Evolutionary conservation across 2,797 vertebrate species (phyloP), one percentile per base, ranked within the genome.

Genomic region (Falco cherrug): DNA sequence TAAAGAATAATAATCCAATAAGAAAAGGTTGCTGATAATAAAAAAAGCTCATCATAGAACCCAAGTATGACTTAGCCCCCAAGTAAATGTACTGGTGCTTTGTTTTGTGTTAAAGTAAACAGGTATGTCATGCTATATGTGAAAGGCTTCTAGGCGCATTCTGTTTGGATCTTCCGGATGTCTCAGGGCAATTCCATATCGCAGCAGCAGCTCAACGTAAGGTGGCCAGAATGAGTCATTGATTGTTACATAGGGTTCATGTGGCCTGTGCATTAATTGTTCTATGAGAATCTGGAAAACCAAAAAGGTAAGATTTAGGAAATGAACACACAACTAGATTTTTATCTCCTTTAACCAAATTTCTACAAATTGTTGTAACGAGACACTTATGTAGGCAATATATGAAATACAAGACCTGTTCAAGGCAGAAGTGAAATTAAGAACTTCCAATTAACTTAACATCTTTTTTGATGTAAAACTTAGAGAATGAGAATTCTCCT

Each of bases 201-300:
- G 98, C 67, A 99, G 98, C 48, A 99, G 98, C 97, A 99, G 96
- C 96, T 99, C 99, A 51, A 98, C 70, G 59, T 99, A 99, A 6
- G 99, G 99, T 6, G 99, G 98, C 99, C 99, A 99, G 95, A 99
- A 99, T 1, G 98, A 98, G 35, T 98, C 94, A 65, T 86, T 96
- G 48, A 99, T 95, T 4, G 79, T 95, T 90, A 99, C 50, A 10
- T 99, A 99, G 33, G 99, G 99, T 73, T 99, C 99, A n/a, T 99
- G 98, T 47, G 99, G 99, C 41, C 97, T 98, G 43, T 45, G 94
- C 73, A 99, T 47, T 45, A 96, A 91, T 96, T 98, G 98, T 94
- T 98, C 98, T 95, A 99, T 98, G 88, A 99, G 98, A 51, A 97
- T 90, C 99, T 99, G 98, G 54, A 97, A 97, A 18, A 94, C 18